These are phyloP conservation scores for Acleris emargana DNA, from an alignment of 2,888 invertebrate genomes.

Conservation along the genomic window DNA sequence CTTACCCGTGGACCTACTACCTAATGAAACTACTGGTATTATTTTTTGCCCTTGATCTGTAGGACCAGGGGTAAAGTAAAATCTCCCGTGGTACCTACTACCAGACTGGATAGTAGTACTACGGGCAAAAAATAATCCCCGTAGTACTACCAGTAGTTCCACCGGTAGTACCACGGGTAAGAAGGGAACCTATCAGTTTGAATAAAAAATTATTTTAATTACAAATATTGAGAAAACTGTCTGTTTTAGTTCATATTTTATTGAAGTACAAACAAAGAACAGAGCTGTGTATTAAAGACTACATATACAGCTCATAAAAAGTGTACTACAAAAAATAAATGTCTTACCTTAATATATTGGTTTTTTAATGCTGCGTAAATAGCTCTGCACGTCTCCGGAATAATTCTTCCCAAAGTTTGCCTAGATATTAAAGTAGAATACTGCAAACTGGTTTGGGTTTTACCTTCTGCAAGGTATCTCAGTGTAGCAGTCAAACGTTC, in stretches of 20 bases:
- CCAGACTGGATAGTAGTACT: conserved; percentile 15
- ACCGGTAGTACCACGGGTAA: conserved; percentile 17
- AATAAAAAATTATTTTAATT: conserved; percentile 2
- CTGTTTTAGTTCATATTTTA: conserved; percentile 15
- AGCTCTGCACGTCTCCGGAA: conserved; percentile 28
- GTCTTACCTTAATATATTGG: conserved; percentile 20
- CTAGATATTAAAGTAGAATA: conserved; percentile 21
- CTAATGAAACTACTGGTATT: conserved; percentile 5
- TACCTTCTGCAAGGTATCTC: conserved; percentile 22
- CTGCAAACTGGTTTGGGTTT: conserved; percentile 19
- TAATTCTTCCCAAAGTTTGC: conserved; percentile 25
- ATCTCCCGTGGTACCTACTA: conserved; percentile 9
- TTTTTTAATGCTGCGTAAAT: conserved; percentile 20
- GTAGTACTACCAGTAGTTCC: conserved; percentile 12
- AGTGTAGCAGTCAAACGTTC: conserved; percentile 25
- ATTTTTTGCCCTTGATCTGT: conserved; percentile 7
- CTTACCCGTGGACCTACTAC: too few relatives aligned
- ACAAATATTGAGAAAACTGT: conserved; percentile 8
- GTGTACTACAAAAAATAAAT: conserved; percentile 16
- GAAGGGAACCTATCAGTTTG: conserved; percentile 6
- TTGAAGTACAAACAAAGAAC: conserved; percentile 12
- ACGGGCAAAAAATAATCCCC: conserved; percentile 18
- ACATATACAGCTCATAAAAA: conserved; percentile 13
- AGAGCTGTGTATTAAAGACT: conserved; percentile 13
- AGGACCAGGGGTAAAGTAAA: conserved; percentile 10